Evolutionary conservation across 1,140 invertebrate species (phyloP).

Genomic region (Cotesia chilonis): DNA sequence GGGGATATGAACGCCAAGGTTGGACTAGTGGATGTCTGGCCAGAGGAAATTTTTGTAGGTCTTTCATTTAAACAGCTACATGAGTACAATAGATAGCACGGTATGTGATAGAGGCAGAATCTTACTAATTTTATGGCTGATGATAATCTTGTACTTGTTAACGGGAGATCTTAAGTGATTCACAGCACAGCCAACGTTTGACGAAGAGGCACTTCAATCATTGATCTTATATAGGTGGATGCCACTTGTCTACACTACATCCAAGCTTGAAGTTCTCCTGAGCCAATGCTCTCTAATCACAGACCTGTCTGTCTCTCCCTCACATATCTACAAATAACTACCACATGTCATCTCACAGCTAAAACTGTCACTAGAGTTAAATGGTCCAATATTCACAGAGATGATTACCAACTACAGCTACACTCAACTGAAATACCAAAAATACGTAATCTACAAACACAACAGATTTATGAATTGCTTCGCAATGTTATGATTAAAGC

Average conservation of each 20-base stretch:
- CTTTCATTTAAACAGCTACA: background rate
- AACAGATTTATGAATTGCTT: background rate
- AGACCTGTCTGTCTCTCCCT: constrained; percentile 17
- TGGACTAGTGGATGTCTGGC: constrained; percentile 9
- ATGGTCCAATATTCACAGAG: background rate
- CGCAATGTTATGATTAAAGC: background rate
- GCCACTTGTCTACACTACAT: constrained; percentile 8
- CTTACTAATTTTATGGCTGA: constrained; percentile 14
- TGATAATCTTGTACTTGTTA: constrained; percentile 25
- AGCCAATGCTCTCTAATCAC: constrained; percentile 16
- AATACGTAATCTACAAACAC: background rate
- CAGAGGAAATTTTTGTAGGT: constrained; percentile 13
- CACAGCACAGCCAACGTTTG: constrained; percentile 19
- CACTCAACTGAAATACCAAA: background rate
- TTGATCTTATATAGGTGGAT: constrained; percentile 24
- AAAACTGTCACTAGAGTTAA: background rate
- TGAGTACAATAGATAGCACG: background rate
- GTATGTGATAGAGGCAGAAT: background rate
- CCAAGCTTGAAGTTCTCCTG: background rate
- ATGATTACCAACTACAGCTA: background rate
- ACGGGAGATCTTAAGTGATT: constrained; percentile 18
- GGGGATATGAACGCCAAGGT: constrained; percentile 14
- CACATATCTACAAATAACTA: background rate
- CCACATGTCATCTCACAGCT: background rate
- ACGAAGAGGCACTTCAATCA: constrained; percentile 7